Conservation (phyloP, 2,797 vertebrate genomes). For the Bradypodion pumilum region DNA sequence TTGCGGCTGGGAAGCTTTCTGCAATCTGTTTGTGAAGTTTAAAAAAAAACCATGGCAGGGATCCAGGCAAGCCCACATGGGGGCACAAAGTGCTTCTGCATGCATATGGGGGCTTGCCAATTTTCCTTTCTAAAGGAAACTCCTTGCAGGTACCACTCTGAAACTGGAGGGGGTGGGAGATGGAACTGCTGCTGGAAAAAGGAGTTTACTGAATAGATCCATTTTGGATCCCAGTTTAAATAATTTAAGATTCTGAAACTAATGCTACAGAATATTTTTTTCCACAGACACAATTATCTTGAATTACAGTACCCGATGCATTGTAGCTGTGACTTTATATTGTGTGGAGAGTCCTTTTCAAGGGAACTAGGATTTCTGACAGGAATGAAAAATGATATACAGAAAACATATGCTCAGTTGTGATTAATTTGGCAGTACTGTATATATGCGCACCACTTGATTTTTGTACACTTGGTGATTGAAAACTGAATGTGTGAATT, state of each 20-base stretch:
- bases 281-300: not conserved
- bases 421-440: not conserved
- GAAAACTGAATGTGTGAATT: not conserved
- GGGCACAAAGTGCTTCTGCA: conserved; percentile 6
- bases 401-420: not conserved
- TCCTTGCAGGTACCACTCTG: not conserved
- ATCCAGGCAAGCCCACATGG: not conserved
- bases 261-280: not conserved
- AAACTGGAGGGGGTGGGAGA: not conserved
- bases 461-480: not conserved
- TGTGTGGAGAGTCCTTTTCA: not conserved
- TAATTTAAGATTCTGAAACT: not conserved
- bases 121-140: not conserved
- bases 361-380: not conserved
- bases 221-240: not conserved
- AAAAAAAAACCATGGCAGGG: not conserved
- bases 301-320: not conserved
- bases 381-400: not conserved
- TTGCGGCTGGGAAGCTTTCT: not conserved
- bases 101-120: not conserved
- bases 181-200: not conserved
- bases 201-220: not conserved
- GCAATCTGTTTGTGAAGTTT: not conserved
- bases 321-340: not conserved
- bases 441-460: not conserved